Percentiles rank a stretch among this genome's conserved stretches.
These are phyloP conservation scores for Dione juno DNA, from an alignment of 2,888 invertebrate genomes.

Conservation along the genomic window DNA sequence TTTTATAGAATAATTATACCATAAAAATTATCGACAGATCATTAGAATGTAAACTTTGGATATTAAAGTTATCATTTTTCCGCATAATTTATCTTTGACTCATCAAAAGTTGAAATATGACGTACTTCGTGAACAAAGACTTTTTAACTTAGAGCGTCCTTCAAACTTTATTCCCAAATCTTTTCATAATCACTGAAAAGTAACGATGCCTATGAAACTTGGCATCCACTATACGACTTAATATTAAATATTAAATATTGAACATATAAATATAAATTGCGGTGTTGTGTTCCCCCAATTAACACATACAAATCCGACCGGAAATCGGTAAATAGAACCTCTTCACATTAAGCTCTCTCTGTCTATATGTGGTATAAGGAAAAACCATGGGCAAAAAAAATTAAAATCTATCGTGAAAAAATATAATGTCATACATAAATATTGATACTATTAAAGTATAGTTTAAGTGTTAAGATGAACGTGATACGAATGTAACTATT, in stretches of 20 bases:
- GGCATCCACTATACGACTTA: not conserved
- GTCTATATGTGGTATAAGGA: too few relatives aligned
- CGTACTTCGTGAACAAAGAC: constrained; percentile 20
- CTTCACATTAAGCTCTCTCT: too few relatives aligned
- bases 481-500: too few relatives aligned
- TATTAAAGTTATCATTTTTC: constrained; percentile 26
- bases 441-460: too few relatives aligned
- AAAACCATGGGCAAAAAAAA: too few relatives aligned
- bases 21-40: not conserved
- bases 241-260: not conserved
- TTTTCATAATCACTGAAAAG: constrained; percentile 26
- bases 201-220: constrained; percentile 7
- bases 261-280: too few relatives aligned
- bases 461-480: too few relatives aligned
- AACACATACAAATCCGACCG: too few relatives aligned
- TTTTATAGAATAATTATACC: not conserved
- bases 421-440: too few relatives aligned
- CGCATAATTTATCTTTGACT: constrained; percentile 25
- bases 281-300: too few relatives aligned
- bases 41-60: constrained; percentile 6
- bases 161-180: constrained; percentile 24
- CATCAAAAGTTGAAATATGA: constrained; percentile 25
- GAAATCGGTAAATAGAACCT: too few relatives aligned
- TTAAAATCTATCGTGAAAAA: too few relatives aligned
- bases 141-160: constrained; percentile 28